Evolutionary conservation across 2,797 vertebrate genomes (phyloP).

Genomic region (Chaenodraco wilsoni): DNA sequence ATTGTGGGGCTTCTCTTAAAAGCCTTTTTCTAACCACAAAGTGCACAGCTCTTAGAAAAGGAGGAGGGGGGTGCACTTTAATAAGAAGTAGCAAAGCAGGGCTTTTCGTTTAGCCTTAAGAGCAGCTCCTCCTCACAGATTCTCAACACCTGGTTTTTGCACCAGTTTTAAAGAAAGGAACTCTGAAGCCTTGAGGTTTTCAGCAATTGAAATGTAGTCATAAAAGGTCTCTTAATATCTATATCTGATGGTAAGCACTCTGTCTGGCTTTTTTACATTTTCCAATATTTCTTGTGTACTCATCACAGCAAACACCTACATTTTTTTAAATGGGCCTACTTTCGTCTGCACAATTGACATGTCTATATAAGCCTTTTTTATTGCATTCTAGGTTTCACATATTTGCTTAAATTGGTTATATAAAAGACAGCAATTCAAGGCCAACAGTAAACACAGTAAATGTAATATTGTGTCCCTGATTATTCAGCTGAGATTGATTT

Average conservation of each 20-base stretch:
- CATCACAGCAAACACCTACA: too few relatives aligned
- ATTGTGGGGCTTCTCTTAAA: constrained; percentile 74
- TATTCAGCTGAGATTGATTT: too few relatives aligned
- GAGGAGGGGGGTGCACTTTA: constrained; percentile 31
- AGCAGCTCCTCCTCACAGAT: constrained; percentile 12
- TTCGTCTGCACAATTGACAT: too few relatives aligned
- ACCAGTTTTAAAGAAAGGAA: background rate
- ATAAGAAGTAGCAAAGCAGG: constrained; percentile 38
- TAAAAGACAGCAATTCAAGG: too few relatives aligned
- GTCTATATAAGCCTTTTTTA: too few relatives aligned
- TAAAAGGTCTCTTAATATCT: background rate
- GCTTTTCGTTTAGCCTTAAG: background rate
- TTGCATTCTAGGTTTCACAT: too few relatives aligned
- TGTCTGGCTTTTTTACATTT: too few relatives aligned
- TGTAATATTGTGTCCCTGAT: too few relatives aligned
- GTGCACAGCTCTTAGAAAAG: constrained; percentile 57
- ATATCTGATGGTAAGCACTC: background rate
- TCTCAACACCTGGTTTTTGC: constrained; percentile 1
- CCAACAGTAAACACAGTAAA: too few relatives aligned
- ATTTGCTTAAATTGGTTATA: too few relatives aligned
- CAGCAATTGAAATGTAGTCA: background rate
- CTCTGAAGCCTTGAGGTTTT: background rate
- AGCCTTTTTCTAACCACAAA: constrained; percentile 63
- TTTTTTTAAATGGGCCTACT: too few relatives aligned
- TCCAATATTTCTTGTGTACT: too few relatives aligned